Conservation (phyloP, 2,888 invertebrate genomes). For the Pinctada fucata region DNA sequence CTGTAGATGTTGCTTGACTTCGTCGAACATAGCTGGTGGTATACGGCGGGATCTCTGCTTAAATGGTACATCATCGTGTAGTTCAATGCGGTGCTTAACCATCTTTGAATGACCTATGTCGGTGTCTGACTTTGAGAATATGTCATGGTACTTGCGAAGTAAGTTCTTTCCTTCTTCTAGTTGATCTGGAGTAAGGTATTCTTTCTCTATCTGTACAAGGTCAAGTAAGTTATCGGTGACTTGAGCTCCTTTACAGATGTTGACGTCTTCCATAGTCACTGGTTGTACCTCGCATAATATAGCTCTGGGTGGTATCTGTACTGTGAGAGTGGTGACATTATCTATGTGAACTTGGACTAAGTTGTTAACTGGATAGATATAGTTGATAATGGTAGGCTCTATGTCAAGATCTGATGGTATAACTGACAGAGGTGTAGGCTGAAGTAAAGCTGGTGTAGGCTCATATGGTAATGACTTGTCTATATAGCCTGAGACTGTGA, state of each 20-base stretch:
- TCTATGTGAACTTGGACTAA: neutral
- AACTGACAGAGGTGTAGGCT: conserved; percentile 13
- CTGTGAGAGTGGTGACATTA: conserved; percentile 2
- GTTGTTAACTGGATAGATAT: neutral
- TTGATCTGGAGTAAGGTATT: conserved; percentile 35
- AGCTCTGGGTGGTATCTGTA: neutral
- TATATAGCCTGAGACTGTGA: conserved; percentile 20
- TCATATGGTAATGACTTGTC: conserved; percentile 36
- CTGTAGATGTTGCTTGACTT: conserved; percentile 29
- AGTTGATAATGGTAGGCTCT: no score
- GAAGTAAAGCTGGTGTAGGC: conserved; percentile 37
- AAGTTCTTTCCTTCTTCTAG: neutral
- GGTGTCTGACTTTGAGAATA: no score
- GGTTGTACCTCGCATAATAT: conserved; percentile 5
- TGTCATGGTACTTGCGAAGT: no score
- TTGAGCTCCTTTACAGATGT: neutral
- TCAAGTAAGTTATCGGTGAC: conserved; percentile 36
- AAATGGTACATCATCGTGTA: no score
- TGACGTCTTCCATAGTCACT: neutral
- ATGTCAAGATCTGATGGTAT: conserved; percentile 19
- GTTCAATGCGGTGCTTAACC: no score
- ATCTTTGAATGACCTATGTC: no score
- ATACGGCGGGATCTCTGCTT: no score
- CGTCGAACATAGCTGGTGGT: no score
- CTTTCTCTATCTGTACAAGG: conserved; percentile 31